A percentile compares a stretch with the other conserved stretches of the same genome.
These are phyloP conservation scores for Mimas tiliae DNA, from an alignment of 2,888 invertebrate genomes.

Conservation along the genomic window DNA sequence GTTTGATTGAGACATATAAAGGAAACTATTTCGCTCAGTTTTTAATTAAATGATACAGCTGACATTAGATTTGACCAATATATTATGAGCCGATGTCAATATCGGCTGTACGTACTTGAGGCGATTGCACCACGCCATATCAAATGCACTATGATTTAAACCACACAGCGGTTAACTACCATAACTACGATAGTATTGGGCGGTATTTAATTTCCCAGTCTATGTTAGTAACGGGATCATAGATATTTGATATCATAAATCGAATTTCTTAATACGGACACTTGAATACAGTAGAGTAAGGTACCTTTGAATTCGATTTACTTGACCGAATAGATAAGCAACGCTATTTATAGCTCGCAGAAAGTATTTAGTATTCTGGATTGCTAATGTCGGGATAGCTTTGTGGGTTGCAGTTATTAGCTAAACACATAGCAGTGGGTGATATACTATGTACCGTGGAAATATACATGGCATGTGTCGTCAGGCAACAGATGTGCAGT, in stretches of 20 bases:
- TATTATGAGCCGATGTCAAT: conserved; percentile 47
- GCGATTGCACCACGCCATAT: conserved; percentile 67
- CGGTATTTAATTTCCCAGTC: conserved; percentile 69
- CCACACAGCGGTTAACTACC: conserved; percentile 64
- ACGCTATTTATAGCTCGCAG: not conserved
- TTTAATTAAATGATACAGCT: conserved; percentile 35
- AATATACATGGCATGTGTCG: not conserved
- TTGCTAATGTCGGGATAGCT: too few relatives aligned
- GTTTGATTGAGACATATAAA: conserved; percentile 31
- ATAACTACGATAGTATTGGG: conserved; percentile 48
- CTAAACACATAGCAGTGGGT: not conserved
- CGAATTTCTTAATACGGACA: conserved; percentile 40
- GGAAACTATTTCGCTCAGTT: conserved; percentile 29
- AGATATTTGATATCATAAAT: conserved; percentile 61
- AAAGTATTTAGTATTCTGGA: conserved; percentile 9
- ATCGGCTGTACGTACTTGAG: conserved; percentile 40
- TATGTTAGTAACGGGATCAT: conserved; percentile 67
- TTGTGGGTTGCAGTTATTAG: conserved; percentile 8
- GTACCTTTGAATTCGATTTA: conserved; percentile 8
- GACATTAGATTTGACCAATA: conserved; percentile 49
- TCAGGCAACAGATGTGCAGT: not conserved
- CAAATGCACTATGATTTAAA: conserved; percentile 62
- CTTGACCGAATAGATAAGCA: conserved; percentile 5
- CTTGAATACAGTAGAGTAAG: not conserved
- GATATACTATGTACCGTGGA: too few relatives aligned